Evolutionary conservation across 2,797 vertebrate genomes (phyloP).

Genomic region (Buphagus erythrorhynchus): DNA sequence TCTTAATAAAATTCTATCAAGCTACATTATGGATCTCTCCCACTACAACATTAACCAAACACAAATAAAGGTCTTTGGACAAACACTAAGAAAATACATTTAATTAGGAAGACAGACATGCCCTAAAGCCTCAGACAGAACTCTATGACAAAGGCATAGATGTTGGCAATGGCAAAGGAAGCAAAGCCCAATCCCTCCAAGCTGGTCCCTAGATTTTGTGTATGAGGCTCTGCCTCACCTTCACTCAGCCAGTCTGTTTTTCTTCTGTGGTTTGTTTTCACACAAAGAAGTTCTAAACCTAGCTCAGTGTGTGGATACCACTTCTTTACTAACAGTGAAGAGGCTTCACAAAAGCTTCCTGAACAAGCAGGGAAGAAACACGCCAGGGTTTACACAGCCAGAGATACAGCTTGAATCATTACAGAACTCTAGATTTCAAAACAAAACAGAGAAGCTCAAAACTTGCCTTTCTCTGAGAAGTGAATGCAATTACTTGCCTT

Average conservation of each 20-base stretch:
- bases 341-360: background rate
- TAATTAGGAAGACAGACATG: background rate
- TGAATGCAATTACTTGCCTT: background rate
- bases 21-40: background rate
- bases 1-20: background rate
- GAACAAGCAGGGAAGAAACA: background rate
- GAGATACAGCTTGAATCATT: background rate
- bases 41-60: background rate
- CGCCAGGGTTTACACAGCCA: background rate
- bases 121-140: background rate
- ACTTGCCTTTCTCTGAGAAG: background rate
- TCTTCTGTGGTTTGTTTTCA: background rate
- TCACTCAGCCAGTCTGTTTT: background rate
- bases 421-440: background rate
- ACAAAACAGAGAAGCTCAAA: background rate
- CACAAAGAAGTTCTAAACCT: background rate
- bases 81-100: background rate
- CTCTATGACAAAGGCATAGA: no score
- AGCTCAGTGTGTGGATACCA: background rate
- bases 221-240: background rate
- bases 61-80: background rate
- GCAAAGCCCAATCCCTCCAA: background rate
- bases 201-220: background rate
- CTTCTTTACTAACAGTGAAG: background rate
- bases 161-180: background rate